Evolutionary conservation across 2,888 invertebrate species (phyloP).

Genomic region (Lutraria lutraria): DNA sequence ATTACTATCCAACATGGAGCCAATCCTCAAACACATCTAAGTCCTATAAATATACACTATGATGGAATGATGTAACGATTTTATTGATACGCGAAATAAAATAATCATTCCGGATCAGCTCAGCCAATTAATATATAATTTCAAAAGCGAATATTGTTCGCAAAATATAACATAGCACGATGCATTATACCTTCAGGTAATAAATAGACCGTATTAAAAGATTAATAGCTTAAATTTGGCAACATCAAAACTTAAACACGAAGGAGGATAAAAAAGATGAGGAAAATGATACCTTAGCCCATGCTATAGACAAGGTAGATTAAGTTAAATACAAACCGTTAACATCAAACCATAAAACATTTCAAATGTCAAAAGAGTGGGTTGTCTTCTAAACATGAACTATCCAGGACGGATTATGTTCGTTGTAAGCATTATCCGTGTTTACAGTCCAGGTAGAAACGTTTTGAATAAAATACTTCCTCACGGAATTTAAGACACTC

Average conservation of each 20-base stretch:
- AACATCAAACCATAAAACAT: neutral
- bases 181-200: neutral
- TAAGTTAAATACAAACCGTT: neutral
- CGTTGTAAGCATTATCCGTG: neutral
- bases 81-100: slow-evolving; percentile 6
- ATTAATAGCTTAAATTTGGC: slow-evolving; percentile 17
- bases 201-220: neutral
- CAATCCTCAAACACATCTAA: neutral
- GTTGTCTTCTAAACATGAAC: neutral
- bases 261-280: neutral
- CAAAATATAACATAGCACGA: slow-evolving; percentile 17
- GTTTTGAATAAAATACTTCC: neutral
- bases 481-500: neutral
- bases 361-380: neutral
- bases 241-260: neutral
- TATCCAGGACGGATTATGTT: neutral
- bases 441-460: neutral
- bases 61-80: neutral
- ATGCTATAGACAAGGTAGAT: neutral
- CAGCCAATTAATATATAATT: neutral
- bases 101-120: neutral
- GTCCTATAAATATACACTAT: neutral
- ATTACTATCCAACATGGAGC: neutral
- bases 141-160: slow-evolving; percentile 1
- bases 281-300: neutral